These are phyloP conservation scores for Euwallacea fornicatus DNA, from an alignment of 1,140 invertebrate species.

Conservation along the genomic window DNA sequence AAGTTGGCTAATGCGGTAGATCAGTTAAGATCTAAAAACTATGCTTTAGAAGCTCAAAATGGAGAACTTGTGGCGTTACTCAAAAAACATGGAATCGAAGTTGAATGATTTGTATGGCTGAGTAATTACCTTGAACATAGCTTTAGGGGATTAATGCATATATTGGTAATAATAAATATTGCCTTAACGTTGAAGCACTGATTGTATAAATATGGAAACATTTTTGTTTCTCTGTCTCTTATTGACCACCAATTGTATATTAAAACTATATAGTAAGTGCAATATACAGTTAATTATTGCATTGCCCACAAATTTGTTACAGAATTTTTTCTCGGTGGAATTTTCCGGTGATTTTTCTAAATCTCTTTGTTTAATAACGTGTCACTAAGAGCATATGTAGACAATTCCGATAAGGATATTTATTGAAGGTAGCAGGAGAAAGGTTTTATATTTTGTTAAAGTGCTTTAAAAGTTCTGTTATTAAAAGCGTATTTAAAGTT, in stretches of 20 bases:
- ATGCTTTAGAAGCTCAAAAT: constrained; percentile 49
- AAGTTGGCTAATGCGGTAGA: constrained; percentile 46
- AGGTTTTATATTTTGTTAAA: constrained; percentile 10
- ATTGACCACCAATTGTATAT: neutral
- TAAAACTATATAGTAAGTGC: neutral
- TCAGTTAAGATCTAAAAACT: constrained; percentile 47
- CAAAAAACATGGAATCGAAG: constrained; percentile 46
- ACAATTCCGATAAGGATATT: neutral
- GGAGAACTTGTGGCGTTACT: constrained; percentile 47
- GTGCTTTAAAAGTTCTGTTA: constrained; percentile 1
- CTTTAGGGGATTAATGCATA: constrained; percentile 13
- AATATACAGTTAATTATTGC: neutral
- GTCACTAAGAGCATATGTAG: neutral
- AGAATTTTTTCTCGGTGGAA: neutral
- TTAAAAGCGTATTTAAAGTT: neutral
- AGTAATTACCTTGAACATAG: constrained; percentile 12
- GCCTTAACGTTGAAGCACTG: constrained; percentile 24
- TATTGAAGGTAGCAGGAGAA: neutral
- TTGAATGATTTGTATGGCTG: constrained; percentile 20
- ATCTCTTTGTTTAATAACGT: neutral
- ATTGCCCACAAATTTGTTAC: neutral
- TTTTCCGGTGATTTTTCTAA: neutral
- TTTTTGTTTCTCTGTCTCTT: neutral
- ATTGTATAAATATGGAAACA: constrained; percentile 7
- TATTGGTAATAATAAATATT: constrained; percentile 16